Conservation (phyloP, 2,888 invertebrate species). For the Dicyrtoma fusca region DNA sequence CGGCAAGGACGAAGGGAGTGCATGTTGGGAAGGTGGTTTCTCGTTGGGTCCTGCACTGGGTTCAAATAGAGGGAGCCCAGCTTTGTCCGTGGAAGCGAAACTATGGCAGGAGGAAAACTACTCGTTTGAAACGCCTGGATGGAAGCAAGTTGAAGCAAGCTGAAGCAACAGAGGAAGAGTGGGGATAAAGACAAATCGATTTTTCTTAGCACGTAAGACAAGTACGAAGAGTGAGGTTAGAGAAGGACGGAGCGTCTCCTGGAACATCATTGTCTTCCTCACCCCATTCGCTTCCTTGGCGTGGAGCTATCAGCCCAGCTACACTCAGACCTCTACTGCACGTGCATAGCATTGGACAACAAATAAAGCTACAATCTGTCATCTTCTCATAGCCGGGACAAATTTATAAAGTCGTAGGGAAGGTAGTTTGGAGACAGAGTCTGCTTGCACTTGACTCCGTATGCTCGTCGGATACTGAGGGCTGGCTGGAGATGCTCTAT, state of each 20-base stretch:
- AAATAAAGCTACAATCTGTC: constrained; percentile 10
- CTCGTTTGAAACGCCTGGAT: too few relatives aligned
- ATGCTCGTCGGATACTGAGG: neutral
- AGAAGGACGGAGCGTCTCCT: neutral
- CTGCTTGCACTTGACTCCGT: neutral
- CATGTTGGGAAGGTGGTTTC: too few relatives aligned
- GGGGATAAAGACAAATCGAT: constrained; percentile 17
- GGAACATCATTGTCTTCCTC: neutral
- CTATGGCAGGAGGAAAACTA: too few relatives aligned
- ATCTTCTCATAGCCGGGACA: neutral
- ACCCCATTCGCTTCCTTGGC: neutral
- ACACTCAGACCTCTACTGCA: neutral
- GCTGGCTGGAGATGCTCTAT: neutral
- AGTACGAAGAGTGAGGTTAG: neutral
- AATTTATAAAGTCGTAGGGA: neutral
- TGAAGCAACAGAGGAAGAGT: neutral
- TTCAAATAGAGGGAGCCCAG: too few relatives aligned
- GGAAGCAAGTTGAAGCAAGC: too few relatives aligned
- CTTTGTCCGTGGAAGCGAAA: too few relatives aligned
- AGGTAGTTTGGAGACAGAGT: neutral
- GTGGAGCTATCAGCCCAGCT: neutral
- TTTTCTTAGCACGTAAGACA: constrained; percentile 13
- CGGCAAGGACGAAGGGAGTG: too few relatives aligned
- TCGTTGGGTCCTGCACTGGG: too few relatives aligned
- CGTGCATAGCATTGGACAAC: neutral